Conservation (phyloP, 1,140 invertebrate species). For the Pogonomyrmex barbatus region DNA sequence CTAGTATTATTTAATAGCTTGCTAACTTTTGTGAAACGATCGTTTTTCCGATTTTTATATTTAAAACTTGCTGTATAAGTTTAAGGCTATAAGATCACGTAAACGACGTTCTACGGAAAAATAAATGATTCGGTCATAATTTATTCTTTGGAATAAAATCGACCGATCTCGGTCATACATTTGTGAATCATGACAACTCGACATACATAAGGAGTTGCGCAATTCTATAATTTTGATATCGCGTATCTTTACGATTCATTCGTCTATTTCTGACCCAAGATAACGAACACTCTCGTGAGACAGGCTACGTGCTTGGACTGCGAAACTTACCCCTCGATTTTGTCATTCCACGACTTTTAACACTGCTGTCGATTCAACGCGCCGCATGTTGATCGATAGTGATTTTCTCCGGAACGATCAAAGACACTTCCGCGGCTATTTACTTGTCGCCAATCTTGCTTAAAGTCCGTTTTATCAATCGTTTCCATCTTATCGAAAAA, state of each 20-base stretch:
- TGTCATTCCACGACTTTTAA: slow-evolving; percentile 48
- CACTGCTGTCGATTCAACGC: slow-evolving; percentile 28
- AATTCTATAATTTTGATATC: slow-evolving; percentile 50
- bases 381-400: slow-evolving; percentile 22
- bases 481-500: slow-evolving; percentile 5
- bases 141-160: background rate
- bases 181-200: background rate
- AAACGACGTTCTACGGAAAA: background rate
- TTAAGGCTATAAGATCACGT: background rate
- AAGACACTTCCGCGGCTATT: slow-evolving; percentile 43
- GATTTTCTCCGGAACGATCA: slow-evolving; percentile 34
- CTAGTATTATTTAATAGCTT: background rate
- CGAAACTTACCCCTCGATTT: slow-evolving; percentile 45
- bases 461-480: slow-evolving; percentile 3
- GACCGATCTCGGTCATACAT: background rate
- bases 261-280: slow-evolving; percentile 51
- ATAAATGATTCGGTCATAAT: background rate
- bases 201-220: slow-evolving; percentile 8
- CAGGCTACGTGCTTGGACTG: slow-evolving; percentile 47
- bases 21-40: background rate
- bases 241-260: slow-evolving; percentile 58
- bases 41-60: slow-evolving; percentile 2
- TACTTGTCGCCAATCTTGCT: background rate
- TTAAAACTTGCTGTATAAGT: background rate
- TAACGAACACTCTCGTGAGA: slow-evolving; percentile 42